phyloP scores from a whole-genome alignment of 2,888 invertebrate species.

The Sepioteuthis lessoniana region DNA sequence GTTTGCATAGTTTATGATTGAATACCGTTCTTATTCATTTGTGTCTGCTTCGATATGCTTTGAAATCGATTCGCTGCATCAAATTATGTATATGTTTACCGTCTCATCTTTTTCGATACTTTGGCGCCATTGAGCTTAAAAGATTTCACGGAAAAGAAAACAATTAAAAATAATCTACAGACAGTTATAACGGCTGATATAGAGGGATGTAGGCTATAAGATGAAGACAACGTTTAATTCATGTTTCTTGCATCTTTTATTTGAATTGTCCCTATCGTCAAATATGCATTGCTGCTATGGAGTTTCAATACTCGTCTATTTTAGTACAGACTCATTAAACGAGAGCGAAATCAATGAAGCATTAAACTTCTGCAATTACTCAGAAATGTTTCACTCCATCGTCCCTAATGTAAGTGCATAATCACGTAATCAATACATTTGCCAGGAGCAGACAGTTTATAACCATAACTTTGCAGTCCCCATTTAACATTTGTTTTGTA shows the following conservation, averaged over 20 bases:
- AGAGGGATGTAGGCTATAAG: too few relatives aligned
- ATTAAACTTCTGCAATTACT: neutral
- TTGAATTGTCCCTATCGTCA: neutral
- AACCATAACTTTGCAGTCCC: neutral
- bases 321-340: neutral
- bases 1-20: too few relatives aligned
- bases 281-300: neutral
- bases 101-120: too few relatives aligned
- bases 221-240: neutral
- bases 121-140: too few relatives aligned
- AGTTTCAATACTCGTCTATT: neutral
- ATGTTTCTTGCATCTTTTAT: neutral
- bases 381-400: neutral
- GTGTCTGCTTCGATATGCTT: too few relatives aligned
- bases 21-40: too few relatives aligned
- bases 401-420: neutral
- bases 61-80: too few relatives aligned
- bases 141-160: too few relatives aligned
- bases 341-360: slow-evolving; percentile 5
- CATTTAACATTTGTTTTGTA: neutral
- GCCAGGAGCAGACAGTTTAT: neutral
- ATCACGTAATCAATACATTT: neutral
- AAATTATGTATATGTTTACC: too few relatives aligned
- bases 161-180: too few relatives aligned
- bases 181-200: too few relatives aligned